phyloP scores from a whole-genome alignment of 2,113 vertebrate genomes.

The Silurus asotus region DNA sequence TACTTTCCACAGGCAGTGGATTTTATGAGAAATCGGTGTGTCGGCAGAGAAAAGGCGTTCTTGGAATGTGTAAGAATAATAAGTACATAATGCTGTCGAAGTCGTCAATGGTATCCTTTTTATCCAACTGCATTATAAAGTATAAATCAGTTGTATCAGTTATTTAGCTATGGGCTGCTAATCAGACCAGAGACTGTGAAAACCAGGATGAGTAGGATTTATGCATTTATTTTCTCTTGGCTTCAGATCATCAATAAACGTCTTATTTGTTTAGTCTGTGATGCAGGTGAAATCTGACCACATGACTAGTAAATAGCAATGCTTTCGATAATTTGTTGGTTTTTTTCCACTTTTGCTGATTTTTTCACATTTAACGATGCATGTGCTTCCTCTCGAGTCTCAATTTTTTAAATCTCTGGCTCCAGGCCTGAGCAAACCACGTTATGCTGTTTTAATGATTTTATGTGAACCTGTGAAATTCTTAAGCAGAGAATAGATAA shows the following conservation, averaged over 20 bases:
- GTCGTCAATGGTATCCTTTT: not conserved
- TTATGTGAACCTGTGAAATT: not conserved
- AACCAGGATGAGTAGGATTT: not conserved
- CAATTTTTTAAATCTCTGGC: not conserved
- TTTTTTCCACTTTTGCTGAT: not conserved
- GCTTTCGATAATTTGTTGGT: not conserved
- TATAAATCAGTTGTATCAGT: not conserved
- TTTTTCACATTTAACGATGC: not conserved
- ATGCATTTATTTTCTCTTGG: not conserved
- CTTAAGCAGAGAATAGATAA: not conserved
- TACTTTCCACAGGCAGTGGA: too few species aligned
- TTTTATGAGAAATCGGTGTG: not conserved
- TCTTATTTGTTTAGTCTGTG: not conserved
- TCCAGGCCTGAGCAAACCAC: not conserved
- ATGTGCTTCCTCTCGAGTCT: not conserved
- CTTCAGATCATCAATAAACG: not conserved
- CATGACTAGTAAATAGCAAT: not conserved
- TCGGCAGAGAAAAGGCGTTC: not conserved
- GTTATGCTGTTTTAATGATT: not conserved
- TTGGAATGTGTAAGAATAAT: not conserved
- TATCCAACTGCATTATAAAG: not conserved
- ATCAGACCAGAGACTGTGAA: not conserved
- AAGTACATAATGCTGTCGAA: not conserved
- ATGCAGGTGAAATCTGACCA: not conserved
- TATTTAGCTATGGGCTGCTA: not conserved